Evolutionary conservation across 2,797 vertebrate species (phyloP).

Genomic region (Crocidura indochinensis): DNA sequence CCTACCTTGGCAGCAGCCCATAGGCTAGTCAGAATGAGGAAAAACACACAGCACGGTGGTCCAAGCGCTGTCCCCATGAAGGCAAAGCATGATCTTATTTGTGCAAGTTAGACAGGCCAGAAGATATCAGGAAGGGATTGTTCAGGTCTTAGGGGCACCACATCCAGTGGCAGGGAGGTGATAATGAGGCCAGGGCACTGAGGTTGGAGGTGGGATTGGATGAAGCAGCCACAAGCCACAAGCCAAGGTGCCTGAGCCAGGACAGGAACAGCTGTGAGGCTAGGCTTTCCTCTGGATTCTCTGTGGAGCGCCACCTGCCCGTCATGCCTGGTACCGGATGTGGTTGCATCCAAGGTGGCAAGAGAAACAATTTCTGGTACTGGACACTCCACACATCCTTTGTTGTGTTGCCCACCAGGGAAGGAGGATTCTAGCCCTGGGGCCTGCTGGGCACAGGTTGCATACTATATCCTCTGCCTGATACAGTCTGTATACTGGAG

Average conservation of each 20-base stretch:
- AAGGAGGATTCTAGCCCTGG: no score
- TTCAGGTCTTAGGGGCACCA: not conserved
- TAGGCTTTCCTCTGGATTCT: no score
- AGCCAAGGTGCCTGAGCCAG: not conserved
- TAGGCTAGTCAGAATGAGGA: not conserved
- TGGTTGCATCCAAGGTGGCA: not conserved
- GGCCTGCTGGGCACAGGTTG: not conserved
- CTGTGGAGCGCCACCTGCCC: no score
- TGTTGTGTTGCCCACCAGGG: not conserved
- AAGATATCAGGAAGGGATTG: conserved; percentile 17
- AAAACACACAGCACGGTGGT: not conserved
- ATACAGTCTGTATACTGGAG: rapidly evolving
- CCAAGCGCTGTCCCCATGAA: not conserved
- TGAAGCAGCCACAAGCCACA: rapidly evolving
- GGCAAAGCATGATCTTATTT: not conserved
- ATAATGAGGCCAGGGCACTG: no score
- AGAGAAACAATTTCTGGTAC: not conserved
- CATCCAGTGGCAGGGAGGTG: not conserved
- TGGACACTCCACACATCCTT: not conserved
- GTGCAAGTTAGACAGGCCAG: conserved; percentile 46
- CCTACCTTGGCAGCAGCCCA: not conserved
- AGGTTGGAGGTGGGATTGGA: not conserved
- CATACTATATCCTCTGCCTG: not conserved
- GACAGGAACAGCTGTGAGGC: not conserved
- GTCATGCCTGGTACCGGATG: no score